A percentile compares a stretch with the other conserved stretches of the same genome.
These are phyloP conservation scores for Eupithecia vulgata DNA, from an alignment of 2,888 invertebrate species.

Conservation along the genomic window DNA sequence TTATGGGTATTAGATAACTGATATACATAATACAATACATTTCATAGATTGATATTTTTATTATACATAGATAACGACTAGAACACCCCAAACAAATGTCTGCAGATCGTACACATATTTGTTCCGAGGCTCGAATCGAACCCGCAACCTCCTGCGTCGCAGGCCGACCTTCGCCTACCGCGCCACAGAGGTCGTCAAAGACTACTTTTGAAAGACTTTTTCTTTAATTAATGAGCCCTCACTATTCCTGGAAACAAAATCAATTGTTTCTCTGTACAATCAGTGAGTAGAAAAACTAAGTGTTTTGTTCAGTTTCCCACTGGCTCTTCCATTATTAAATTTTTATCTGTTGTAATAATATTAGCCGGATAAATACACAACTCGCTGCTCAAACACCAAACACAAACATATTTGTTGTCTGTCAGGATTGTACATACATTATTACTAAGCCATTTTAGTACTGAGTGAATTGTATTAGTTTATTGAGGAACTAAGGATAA, in stretches of 20 bases:
- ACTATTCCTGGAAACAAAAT: background rate
- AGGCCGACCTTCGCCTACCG: too few species aligned
- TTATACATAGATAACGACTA: too few species aligned
- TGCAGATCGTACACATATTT: too few species aligned
- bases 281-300: background rate
- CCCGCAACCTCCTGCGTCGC: too few species aligned
- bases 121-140: too few species aligned
- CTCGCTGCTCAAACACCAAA: constrained; percentile 19
- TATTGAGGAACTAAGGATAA: background rate
- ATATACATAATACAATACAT: too few species aligned
- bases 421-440: constrained; percentile 12
- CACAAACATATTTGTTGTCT: constrained; percentile 18
- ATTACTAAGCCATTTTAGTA: background rate
- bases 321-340: background rate
- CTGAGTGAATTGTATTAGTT: background rate
- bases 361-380: constrained; percentile 17
- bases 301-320: background rate
- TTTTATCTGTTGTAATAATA: constrained; percentile 4
- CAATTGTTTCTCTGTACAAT: background rate
- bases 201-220: too few species aligned
- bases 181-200: too few species aligned
- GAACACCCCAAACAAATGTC: too few species aligned
- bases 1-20: too few species aligned
- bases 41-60: too few species aligned
- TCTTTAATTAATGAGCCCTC: too few species aligned